Evolutionary conservation across 2,797 vertebrate species (phyloP), one percentile per base, ranked within the genome.

Genomic region (Mareca penelope): DNA sequence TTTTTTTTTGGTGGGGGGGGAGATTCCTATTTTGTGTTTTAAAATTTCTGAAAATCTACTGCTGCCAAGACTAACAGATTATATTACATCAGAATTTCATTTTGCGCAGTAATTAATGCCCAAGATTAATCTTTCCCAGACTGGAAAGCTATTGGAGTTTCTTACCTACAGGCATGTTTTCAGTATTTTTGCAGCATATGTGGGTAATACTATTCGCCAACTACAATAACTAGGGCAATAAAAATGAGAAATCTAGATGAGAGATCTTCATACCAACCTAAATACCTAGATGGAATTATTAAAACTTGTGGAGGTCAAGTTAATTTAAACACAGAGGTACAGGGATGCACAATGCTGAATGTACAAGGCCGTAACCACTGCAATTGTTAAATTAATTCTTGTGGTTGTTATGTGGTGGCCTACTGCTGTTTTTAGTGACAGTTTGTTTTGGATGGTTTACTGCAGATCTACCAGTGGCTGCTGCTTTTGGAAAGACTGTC

Each of bases 361-460:
- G 76, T 40, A 94, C 71, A 85, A 90, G 69, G 68, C 73, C 6
- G 8, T 84, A 93, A 94, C 91, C 91, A 86, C 88, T 91, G 95
- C 92, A 95, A 96, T 96, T 95, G 95, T 96, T 94, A 93, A 86
- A 96, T 96, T 96, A 94, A 96, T 94, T 96, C 91, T 79, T 96
- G 95, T 81, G 91, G 95, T 95, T 95, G 93, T 93, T 95, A 94
- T 81, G 90, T 86, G 94, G 94, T 94, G 93, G 88, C 90, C 90
- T 94, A 96, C 93, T 96, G 93, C 94, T 94, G 95, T 48, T 93
- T 95, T 85, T 92, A 95, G 92, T 95, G 90, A 95, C 93, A 95
- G 94, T 94, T 96, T 90, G 94, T 90, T 94, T 95, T 95, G 91
- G 94, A 94, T 95, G 92, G 95, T 90, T 96, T 96, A 96, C 88